Conservation (phyloP, 2,888 invertebrate genomes). For the Pachymerium ferrugineum region DNA sequence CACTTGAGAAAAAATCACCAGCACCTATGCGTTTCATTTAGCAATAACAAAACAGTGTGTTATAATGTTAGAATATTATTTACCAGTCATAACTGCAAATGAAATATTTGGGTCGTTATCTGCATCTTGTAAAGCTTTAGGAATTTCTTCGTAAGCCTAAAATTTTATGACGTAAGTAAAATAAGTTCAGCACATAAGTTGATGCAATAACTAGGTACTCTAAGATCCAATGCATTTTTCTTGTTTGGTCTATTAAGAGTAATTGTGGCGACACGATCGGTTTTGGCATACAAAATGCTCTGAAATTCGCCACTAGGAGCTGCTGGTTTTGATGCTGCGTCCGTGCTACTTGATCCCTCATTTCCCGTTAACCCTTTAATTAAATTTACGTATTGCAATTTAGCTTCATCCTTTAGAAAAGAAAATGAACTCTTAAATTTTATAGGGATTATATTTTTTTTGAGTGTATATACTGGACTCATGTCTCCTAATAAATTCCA, state of each 20-base stretch:
- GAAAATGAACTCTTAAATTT: slow-evolving; percentile 46
- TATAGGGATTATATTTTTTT: too few species aligned
- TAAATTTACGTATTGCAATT: slow-evolving; percentile 50
- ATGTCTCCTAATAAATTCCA: slow-evolving; percentile 52
- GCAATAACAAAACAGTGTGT: too few species aligned
- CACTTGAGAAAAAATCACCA: too few species aligned
- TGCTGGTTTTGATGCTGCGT: slow-evolving; percentile 34
- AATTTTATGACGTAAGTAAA: not conserved
- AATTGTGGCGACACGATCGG: slow-evolving; percentile 48
- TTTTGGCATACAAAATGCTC: not conserved
- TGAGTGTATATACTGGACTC: not conserved
- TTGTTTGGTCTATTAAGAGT: slow-evolving; percentile 68
- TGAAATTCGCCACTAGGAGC: not conserved
- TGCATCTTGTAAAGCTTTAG: not conserved
- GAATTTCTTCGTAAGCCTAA: not conserved
- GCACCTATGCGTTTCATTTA: too few species aligned
- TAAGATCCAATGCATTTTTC: slow-evolving; percentile 68
- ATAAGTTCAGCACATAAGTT: not conserved
- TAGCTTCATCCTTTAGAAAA: slow-evolving; percentile 51
- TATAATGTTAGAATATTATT: too few species aligned
- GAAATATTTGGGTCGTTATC: slow-evolving; percentile 31
- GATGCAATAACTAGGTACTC: slow-evolving; percentile 44
- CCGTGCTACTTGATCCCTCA: too few species aligned
- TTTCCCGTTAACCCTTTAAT: slow-evolving; percentile 46
- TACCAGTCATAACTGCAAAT: slow-evolving; percentile 31